Evolutionary conservation across 1,140 invertebrate species (phyloP).

Genomic region (Pogonomyrmex californicus): DNA sequence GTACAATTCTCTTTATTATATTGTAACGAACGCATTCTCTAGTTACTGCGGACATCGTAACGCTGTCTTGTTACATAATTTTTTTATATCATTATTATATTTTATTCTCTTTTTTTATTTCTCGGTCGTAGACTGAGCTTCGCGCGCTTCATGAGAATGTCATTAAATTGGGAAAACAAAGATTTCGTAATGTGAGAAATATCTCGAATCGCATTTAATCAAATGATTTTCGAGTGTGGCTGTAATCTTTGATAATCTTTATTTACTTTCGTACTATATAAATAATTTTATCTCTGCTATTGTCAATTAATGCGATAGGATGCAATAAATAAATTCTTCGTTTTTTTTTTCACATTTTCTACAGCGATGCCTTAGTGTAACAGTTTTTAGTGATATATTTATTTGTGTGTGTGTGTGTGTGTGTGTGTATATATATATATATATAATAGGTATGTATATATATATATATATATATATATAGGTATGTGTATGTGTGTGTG

Average conservation of each 20-base stretch:
- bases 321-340: conserved; percentile 71
- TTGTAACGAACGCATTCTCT: conserved; percentile 60
- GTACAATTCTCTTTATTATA: conserved; percentile 74
- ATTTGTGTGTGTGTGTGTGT: too few relatives aligned
- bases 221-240: conserved; percentile 18
- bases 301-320: conserved; percentile 81
- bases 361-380: conserved; percentile 66
- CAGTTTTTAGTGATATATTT: conserved; percentile 57
- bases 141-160: conserved; percentile 44
- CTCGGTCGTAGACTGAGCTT: conserved; percentile 20
- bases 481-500: too few relatives aligned
- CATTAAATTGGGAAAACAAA: conserved; percentile 41
- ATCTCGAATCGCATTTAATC: conserved; percentile 45
- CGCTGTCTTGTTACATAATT: conserved; percentile 37
- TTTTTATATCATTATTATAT: conserved; percentile 20
- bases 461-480: too few relatives aligned
- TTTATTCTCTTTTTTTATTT: conserved; percentile 19
- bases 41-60: conserved; percentile 37
- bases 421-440: conserved; percentile 43
- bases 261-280: conserved; percentile 63
- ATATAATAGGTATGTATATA: conserved; percentile 9
- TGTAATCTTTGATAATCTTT: conserved; percentile 46
- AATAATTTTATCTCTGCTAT: conserved; percentile 77
- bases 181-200: conserved; percentile 66
- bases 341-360: conserved; percentile 46